Conservation (phyloP, 2,888 invertebrate genomes). For the Coelogynopora nodosa region DNA sequence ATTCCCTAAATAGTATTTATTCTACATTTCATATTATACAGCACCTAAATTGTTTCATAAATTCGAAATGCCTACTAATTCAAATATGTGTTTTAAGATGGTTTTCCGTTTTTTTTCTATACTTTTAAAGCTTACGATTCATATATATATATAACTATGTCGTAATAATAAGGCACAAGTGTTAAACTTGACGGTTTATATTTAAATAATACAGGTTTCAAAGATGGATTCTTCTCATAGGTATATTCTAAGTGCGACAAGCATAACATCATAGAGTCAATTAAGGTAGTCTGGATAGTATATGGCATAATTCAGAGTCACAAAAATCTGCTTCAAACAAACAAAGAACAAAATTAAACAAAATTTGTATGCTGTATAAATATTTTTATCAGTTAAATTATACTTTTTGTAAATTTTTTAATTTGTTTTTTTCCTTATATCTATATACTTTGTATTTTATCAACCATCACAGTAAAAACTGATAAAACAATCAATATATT, state of each 20-base stretch:
- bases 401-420: too few species aligned
- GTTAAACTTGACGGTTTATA: background rate
- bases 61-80: conserved; percentile 19
- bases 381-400: too few species aligned
- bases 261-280: conserved; percentile 16
- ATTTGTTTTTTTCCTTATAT: too few species aligned
- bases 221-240: conserved; percentile 8
- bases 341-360: too few species aligned
- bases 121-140: background rate
- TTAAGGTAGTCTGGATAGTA: conserved; percentile 24
- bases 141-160: background rate
- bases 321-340: too few species aligned
- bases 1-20: conserved; percentile 28
- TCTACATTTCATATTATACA: conserved; percentile 24
- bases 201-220: conserved; percentile 18
- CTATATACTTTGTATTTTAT: too few species aligned
- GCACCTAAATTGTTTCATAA: conserved; percentile 24
- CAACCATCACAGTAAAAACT: too few species aligned
- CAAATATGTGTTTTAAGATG: background rate
- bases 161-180: conserved; percentile 19
- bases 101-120: background rate
- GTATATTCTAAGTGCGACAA: background rate
- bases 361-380: too few species aligned
- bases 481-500: too few species aligned
- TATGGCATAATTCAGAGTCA: conserved; percentile 27